Evolutionary conservation across 2,113 vertebrate species (phyloP), one percentile per base, ranked within the genome.

Genomic region (Chauna torquata): DNA sequence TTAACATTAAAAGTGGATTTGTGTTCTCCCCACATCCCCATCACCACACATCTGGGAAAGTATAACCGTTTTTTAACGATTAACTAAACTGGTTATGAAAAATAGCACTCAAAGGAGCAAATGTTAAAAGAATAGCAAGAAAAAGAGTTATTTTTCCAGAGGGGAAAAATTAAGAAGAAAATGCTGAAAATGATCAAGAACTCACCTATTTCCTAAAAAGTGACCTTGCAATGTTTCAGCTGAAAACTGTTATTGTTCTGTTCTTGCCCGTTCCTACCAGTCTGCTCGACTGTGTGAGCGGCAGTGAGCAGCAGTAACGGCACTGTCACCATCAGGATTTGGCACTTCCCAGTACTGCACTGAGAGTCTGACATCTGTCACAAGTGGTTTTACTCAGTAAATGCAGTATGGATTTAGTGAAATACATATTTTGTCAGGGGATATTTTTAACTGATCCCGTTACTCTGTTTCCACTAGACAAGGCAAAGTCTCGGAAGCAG

Each of bases 371-470:
- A 11, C 50, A 2, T 0, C 25, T 42, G 49, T 7, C 69, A 68
- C 19, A 1, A 58, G 15, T 24, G 19, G 15, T 10, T 50, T 58
- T 28, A 8, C 38, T 52, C 87, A 16, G 8, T 38, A 49, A 4
- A 25, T 2, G 28, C 75, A 3, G 27, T 0, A 1, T 5, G 28
- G 38, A 1, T 2, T 0, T 15, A 30, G 17, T 11, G 24, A n/a
- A 64, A 14, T 0, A 8, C 2, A 15, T 14, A 3, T 75, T 83
- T 71, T 44, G 3, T 11, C 38, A 14, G 1, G 11, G 7, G 7
- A 30, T 64, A 4, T 36, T 54, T 30, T 15, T 27, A 22, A 28
- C 55, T 23, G 18, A 36, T 45, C 28, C 40, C 2, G 0, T 75
- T 11, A 3, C 28, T 54, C 25, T 2, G 1, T 6, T 45, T 44